Base-by-base conservation (phyloP, 2,797 vertebrate genomes). In the Cyprinodon diabolis region DNA sequence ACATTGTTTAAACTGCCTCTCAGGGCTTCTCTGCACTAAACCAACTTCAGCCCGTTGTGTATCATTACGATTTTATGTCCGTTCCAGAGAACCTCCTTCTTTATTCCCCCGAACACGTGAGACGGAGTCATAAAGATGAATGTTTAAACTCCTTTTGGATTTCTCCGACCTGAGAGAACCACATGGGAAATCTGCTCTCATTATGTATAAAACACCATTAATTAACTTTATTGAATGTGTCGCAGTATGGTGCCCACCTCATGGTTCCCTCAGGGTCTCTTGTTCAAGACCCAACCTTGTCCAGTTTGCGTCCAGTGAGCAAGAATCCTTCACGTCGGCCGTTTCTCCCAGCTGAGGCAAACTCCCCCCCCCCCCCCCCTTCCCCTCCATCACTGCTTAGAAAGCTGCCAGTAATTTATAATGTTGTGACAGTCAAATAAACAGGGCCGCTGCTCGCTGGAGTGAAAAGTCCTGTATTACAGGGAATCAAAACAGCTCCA, bases 341-440 rank as follows among this genome's bases (percentile, higher is more conserved):
- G 48, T 13, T 58, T 81, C 86, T 82, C 73, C 75, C 49, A 23
- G 80, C 69, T 87, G 69, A 77, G 70, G 68, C 89, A 74, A 68
- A 90, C 89, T 90, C 91, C 87, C 92, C 92, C 69, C 78, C 74
- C 77, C 82, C 71, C 92, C 69, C 78, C 74, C 77, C 82, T 70
- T 40, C 58, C 19, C 37, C 49, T 19, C 82, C 49, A 84, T 90
- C 90, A 86, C 82, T 87, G 90, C 87, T 89, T 83, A 75, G 85
- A 84, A 76, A 84, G 79, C 87, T 83, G 82, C 87, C 87, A 84
- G 87, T 90, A 86, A 92, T 92, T 91, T 91, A 90, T 90, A 91
- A 92, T 87, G 90, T 91, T 89, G 91, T 91, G 90, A 90, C 91
- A 91, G 92, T 91, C 80, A 91, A 88, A 92, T 91, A 92, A 93